These are phyloP conservation scores for Anabas testudineus DNA, from an alignment of 2,797 vertebrate genomes.

Conservation along the genomic window DNA sequence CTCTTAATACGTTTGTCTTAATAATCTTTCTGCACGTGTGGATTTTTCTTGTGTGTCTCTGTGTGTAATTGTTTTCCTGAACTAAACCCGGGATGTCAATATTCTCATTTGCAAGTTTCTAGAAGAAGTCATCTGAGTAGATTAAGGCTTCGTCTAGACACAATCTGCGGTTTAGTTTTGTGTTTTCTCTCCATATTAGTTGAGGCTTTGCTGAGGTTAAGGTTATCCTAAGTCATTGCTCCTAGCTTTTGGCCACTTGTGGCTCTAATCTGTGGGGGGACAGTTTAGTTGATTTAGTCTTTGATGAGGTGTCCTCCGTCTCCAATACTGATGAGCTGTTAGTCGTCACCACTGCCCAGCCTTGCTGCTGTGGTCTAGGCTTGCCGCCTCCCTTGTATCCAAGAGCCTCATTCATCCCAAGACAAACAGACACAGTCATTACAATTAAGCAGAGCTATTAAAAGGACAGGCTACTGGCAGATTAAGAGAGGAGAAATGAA, in stretches of 20 bases:
- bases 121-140: slow-evolving; percentile 72
- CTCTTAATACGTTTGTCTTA: no score
- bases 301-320: slow-evolving; percentile 76
- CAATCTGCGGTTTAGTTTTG: slow-evolving; percentile 73
- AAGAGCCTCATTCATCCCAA: slow-evolving; percentile 77
- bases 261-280: slow-evolving; percentile 76
- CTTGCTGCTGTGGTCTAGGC: slow-evolving; percentile 73
- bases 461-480: slow-evolving; percentile 75
- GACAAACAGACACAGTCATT: slow-evolving; percentile 79
- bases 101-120: slow-evolving; percentile 60
- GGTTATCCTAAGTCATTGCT: slow-evolving; percentile 73
- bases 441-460: slow-evolving; percentile 81
- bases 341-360: slow-evolving; percentile 73
- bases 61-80: slow-evolving; percentile 33
- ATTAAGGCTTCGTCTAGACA: slow-evolving; percentile 78
- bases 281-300: slow-evolving; percentile 77
- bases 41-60: slow-evolving; percentile 3
- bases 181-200: slow-evolving; percentile 80
- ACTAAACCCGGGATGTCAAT: slow-evolving; percentile 62
- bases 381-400: slow-evolving; percentile 72
- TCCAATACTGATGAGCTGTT: slow-evolving; percentile 79
- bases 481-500: slow-evolving; percentile 76
- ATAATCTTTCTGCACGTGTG: neutral
- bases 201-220: slow-evolving; percentile 74
- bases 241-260: slow-evolving; percentile 66